phyloP scores from a whole-genome alignment of 2,888 invertebrate species.

The Nymphalis urticae region DNA sequence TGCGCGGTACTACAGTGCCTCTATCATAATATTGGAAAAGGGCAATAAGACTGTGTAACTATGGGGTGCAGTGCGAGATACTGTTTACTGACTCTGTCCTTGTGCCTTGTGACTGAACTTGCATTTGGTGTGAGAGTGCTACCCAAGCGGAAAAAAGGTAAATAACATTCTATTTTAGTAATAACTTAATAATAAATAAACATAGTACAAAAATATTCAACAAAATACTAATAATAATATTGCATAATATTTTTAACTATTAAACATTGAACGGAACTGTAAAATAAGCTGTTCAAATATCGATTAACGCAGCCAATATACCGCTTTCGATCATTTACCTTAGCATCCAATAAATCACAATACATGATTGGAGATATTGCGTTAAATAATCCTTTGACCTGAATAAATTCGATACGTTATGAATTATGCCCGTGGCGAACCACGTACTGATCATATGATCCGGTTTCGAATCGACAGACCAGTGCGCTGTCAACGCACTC shows the following conservation, averaged over 20 bases:
- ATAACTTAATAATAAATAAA: neutral
- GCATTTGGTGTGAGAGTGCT: constrained; percentile 80
- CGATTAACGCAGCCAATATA: constrained; percentile 10
- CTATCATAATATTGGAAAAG: constrained; percentile 50
- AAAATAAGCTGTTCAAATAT: constrained; percentile 9
- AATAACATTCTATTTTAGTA: constrained; percentile 31
- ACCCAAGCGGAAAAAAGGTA: constrained; percentile 82
- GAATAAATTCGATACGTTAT: constrained; percentile 32
- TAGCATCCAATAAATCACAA: neutral
- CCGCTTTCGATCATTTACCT: neutral
- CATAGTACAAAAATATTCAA: neutral
- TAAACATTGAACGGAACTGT: constrained; percentile 9
- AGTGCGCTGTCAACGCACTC: constrained; percentile 26
- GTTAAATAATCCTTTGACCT: constrained; percentile 37
- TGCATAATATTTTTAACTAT: constrained; percentile 18
- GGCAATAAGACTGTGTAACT: constrained; percentile 56
- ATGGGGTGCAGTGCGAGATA: constrained; percentile 80
- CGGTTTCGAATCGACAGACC: constrained; percentile 20
- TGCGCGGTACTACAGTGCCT: constrained; percentile 62
- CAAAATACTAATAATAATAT: neutral
- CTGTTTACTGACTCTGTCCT: constrained; percentile 75
- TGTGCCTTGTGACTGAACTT: constrained; percentile 77
- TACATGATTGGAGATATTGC: constrained; percentile 22
- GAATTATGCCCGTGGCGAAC: constrained; percentile 24
- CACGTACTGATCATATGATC: constrained; percentile 32